Evolutionary conservation across 1,140 invertebrate genomes (phyloP), one percentile per base, ranked within the genome.

Genomic region (Idris sp.): DNA sequence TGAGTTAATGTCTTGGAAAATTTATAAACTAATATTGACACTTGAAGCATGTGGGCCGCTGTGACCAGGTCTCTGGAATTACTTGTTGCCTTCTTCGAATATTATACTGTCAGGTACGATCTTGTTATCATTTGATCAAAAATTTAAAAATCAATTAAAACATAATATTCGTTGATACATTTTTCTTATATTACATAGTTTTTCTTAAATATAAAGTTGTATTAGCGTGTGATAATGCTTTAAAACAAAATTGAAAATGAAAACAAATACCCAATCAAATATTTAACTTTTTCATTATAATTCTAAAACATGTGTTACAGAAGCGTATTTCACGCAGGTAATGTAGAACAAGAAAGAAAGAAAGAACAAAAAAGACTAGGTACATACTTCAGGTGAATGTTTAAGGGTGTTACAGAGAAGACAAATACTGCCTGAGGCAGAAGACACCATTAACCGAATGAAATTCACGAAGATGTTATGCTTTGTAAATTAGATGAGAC

Each of bases 41-140:
- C n/a, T 40, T 28, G 38, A 51, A 73, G 44, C 14, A 93, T 93
- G 92, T 93, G 92, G 92, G 91, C 92, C 51, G 91, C 92, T 38
- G 92, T 93, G 84, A 90, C 92, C 74, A 90, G 92, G 81, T 93
- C 92, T 41, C 89, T 93, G 82, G 92, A 93, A 87, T 92, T 93
- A 81, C 88, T 93, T 64, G 92, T 93, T 62, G 92, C 92, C 53
- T 93, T 93, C 89, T 92, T 93, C 89, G 92, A 93, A 81, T 93
- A 93, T 85, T 93, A 93, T 84, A 91, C 91, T 61, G 89, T 91
- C 79, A 92, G 92, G 92, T 93, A 91, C 89, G 82, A 61, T 16
- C 43, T 44, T 30, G n/a, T 14, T 18, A 16, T 30, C n/a, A n/a
- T n/a, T n/a, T n/a, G n/a, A n/a, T n/a, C n/a, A n/a, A n/a, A n/a